Evolutionary conservation across 2,113 vertebrate genomes (phyloP).

Genomic region (Melanerpes aurifrons): DNA sequence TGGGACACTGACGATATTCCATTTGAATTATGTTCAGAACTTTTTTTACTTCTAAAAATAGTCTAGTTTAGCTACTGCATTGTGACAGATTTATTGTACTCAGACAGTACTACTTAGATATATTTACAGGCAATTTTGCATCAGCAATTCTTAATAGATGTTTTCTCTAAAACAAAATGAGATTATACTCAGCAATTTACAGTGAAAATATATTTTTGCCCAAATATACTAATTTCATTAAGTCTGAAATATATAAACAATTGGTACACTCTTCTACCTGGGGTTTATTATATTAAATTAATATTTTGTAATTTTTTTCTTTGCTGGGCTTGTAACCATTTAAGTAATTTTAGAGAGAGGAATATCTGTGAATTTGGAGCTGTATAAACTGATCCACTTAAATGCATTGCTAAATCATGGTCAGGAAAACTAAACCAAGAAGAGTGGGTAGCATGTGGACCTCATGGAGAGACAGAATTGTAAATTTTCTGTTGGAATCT

Average conservation of each 20-base stretch:
- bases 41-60: background rate
- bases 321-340: background rate
- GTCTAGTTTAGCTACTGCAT: background rate
- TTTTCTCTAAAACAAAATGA: background rate
- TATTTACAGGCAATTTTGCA: background rate
- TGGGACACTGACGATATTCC: background rate
- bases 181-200: background rate
- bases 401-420: background rate
- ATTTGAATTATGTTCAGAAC: background rate
- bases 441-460: background rate
- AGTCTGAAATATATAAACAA: background rate
- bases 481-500: slow-evolving; percentile 1
- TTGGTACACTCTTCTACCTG: background rate
- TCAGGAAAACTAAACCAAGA: background rate
- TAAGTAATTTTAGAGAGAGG: background rate
- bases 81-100: background rate
- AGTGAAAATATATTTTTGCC: background rate
- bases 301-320: background rate
- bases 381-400: background rate
- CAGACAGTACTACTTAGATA: background rate
- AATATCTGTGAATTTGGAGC: background rate
- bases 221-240: background rate
- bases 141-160: background rate
- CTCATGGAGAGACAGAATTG: background rate
- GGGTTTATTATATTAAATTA: background rate